Evolutionary conservation across 2,113 vertebrate genomes (phyloP).

Genomic region (Erinaceus europaeus): DNA sequence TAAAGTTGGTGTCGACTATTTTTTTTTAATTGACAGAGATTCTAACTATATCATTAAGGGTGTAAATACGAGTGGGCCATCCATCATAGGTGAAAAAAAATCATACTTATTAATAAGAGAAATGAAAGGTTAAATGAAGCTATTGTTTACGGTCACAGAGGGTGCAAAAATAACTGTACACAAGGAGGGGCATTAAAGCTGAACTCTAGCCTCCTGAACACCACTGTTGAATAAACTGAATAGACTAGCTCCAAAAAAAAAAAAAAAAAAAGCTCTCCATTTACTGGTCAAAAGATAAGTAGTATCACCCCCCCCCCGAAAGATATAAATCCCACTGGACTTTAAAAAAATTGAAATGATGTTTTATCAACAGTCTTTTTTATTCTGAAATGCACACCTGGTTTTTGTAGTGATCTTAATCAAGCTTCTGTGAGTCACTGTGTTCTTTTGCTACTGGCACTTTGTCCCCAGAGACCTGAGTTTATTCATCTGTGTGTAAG

Average conservation of each 20-base stretch:
- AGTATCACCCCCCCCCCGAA: neutral
- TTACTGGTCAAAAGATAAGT: neutral
- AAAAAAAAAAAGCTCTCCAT: neutral
- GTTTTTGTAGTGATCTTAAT: neutral
- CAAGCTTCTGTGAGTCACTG: constrained; percentile 30
- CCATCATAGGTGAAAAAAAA: neutral
- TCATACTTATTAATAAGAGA: neutral
- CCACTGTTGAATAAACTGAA: neutral
- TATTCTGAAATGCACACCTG: constrained; percentile 27
- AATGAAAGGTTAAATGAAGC: neutral
- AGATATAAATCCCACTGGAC: neutral
- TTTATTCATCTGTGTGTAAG: neutral
- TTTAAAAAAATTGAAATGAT: neutral
- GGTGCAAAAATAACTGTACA: constrained; percentile 2
- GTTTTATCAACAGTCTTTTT: constrained; percentile 13
- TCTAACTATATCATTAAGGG: neutral
- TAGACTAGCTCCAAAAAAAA: neutral
- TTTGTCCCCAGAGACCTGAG: neutral
- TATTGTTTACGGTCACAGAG: neutral
- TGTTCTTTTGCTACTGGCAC: neutral
- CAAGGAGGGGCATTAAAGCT: neutral
- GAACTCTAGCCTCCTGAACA: neutral
- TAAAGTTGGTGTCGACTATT: neutral
- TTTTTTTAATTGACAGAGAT: neutral
- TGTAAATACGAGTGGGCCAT: neutral